Base-by-base conservation (phyloP, 2,888 invertebrate genomes). In the Altica lythri region DNA sequence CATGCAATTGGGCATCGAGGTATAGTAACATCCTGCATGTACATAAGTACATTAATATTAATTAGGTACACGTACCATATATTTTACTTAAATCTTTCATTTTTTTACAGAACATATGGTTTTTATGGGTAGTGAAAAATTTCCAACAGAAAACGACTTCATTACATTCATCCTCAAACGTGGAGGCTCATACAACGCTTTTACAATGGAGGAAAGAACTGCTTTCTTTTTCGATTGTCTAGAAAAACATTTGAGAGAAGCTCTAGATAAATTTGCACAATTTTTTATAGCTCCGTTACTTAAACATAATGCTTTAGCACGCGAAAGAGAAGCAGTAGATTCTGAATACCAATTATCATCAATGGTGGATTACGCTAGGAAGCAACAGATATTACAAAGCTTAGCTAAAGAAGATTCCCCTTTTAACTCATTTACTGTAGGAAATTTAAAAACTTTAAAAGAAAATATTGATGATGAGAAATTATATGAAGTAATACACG, bases 61-160 rank as follows among this genome's bases (percentile, higher is more conserved):
- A 25, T 8, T 5, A 25, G 25, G 6, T 6, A 8, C 25, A 29
- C 29, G 2, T 9, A 4, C 29, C n/a, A 5, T 22, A 22, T 22
- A 22, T 5, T 5, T 9, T 9, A 27, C 4, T 27, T n/a, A n/a
- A n/a, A 27, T 9, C 13, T 10, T 30, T 13, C 13, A 12, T 30
- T 30, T n/a, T 38, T 18, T 18, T 38, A 4, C 12, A 38, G 92
- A 92, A 68, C 92, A 92, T 73, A 92, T 95, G 94, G 88, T 95
- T 14, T 95, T 94, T 71, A 95, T 95, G 94, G 95, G 95, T 22
- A 93, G 92, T 62, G 83, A 88, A 69, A 94, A 92, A 72, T 95
- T 88, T 73, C 92, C 89, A 5, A 81, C 84, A 71, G 94, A 95
- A 77, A 92, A 92, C 74, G 88, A 86, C 61, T 90, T 92, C 69